Evolutionary conservation across 2,888 invertebrate genomes (phyloP).

Genomic region (Sphaerophoria rueppellii): DNA sequence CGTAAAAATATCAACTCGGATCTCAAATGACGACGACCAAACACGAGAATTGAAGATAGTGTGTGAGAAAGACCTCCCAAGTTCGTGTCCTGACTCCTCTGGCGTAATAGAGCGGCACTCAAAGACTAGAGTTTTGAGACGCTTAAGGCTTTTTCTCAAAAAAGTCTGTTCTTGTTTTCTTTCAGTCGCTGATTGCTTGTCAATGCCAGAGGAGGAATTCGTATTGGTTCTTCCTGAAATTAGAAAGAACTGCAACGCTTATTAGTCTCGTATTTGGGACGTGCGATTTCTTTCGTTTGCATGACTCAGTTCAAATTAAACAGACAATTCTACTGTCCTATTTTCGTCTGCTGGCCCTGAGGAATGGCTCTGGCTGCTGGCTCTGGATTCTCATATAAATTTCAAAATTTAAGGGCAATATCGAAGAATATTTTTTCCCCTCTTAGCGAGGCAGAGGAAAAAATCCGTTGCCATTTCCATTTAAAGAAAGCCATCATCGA

Average conservation of each 20-base stretch:
- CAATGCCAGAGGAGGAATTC: slow-evolving; percentile 46
- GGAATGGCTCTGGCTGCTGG: background rate
- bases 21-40: background rate
- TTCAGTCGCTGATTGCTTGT: slow-evolving; percentile 53
- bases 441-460: background rate
- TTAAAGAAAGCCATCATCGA: slow-evolving; percentile 17
- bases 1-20: slow-evolving; percentile 17
- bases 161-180: background rate
- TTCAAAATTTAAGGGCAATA: slow-evolving; percentile 68
- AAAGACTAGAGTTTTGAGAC: slow-evolving; percentile 40
- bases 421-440: slow-evolving; percentile 24
- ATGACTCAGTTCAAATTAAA: slow-evolving; percentile 29
- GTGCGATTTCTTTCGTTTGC: slow-evolving; percentile 59
- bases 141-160: background rate
- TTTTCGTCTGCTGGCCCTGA: background rate
- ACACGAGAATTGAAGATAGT: background rate
- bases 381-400: slow-evolving; percentile 61
- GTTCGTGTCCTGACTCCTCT: background rate
- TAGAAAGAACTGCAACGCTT: slow-evolving; percentile 52
- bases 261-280: slow-evolving; percentile 70
- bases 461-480: background rate
- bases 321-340: background rate
- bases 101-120: slow-evolving; percentile 46
- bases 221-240: slow-evolving; percentile 62
- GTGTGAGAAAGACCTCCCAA: slow-evolving; percentile 43